Conservation (phyloP, 53 echinoderm and acorn worm genomes). For the Holothuria scabra region DNA sequence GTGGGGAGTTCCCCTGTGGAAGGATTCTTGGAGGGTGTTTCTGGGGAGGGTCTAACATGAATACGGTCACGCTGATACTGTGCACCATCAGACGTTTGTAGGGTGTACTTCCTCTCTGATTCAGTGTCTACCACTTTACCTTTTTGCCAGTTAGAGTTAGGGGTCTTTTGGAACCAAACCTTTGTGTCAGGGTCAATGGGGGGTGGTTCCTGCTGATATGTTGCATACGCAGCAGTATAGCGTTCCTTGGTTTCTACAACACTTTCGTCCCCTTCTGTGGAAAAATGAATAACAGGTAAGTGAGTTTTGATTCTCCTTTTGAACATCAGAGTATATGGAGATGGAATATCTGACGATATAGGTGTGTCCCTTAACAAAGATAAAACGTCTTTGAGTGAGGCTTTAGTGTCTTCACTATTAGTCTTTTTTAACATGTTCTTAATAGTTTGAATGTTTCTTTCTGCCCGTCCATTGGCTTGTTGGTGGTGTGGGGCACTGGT, state of each 20-base stretch:
- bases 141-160: slow-evolving; percentile 46
- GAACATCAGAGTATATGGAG: slow-evolving; percentile 48
- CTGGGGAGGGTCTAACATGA: slow-evolving; percentile 24
- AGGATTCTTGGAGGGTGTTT: background rate
- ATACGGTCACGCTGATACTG: slow-evolving; percentile 46
- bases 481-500: slow-evolving; percentile 49
- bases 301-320: too few species aligned
- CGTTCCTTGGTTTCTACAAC: too few species aligned
- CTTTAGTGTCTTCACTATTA: slow-evolving; percentile 35
- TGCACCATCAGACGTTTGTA: slow-evolving; percentile 30
- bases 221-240: slow-evolving; percentile 27
- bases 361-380: too few species aligned
- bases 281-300: too few species aligned
- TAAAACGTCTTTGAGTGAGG: slow-evolving; percentile 26
- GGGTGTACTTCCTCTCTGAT: slow-evolving; percentile 38
- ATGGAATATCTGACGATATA: slow-evolving; percentile 48
- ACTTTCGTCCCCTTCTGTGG: slow-evolving; percentile 33
- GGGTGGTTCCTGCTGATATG: slow-evolving; percentile 39
- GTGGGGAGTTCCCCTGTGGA: too few species aligned
- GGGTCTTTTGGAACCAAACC: too few species aligned
- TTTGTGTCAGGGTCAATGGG: slow-evolving; percentile 34
- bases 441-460: too few species aligned
- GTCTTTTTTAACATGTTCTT: slow-evolving; percentile 33
- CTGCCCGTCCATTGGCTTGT: too few species aligned
- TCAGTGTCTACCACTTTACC: slow-evolving; percentile 44